These are phyloP conservation scores for Anticlea derivata DNA, from an alignment of 2,888 invertebrate genomes.

Conservation along the genomic window DNA sequence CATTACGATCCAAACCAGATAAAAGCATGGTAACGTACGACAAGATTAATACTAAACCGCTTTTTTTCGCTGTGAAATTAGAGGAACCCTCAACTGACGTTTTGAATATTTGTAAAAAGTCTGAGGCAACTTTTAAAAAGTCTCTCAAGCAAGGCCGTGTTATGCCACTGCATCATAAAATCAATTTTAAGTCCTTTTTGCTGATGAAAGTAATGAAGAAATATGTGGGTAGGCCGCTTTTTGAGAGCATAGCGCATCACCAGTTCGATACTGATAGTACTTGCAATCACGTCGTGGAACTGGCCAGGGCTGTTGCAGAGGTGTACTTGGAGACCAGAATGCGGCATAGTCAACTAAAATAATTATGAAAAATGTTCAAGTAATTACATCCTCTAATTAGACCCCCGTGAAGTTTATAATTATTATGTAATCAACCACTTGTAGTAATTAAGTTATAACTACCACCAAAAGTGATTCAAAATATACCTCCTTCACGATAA, in stretches of 20 bases:
- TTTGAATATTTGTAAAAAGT: conserved; percentile 2
- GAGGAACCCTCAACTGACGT: background rate
- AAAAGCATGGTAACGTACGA: background rate
- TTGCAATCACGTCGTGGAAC: conserved; percentile 7
- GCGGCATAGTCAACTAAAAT: background rate
- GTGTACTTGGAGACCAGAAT: conserved; percentile 12
- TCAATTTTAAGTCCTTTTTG: background rate
- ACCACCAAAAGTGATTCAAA: too few species aligned
- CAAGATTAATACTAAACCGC: background rate
- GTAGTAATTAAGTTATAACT: too few species aligned
- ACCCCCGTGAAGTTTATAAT: too few species aligned
- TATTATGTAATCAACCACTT: too few species aligned
- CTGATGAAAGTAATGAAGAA: conserved; percentile 7
- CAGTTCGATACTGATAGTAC: conserved; percentile 9
- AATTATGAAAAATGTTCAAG: too few species aligned
- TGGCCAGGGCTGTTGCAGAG: conserved; percentile 2
- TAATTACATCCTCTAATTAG: too few species aligned
- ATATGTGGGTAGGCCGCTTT: conserved; percentile 1
- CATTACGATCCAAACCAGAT: background rate
- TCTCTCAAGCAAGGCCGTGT: background rate
- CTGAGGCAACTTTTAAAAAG: background rate
- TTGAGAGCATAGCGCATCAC: background rate
- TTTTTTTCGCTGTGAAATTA: background rate
- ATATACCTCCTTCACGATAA: too few species aligned
- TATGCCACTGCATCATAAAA: background rate